A percentile compares a stretch with the other conserved stretches of the same genome.
phyloP scores from a whole-genome alignment of 2,797 vertebrate species.

The Amphiprion clarkii region DNA sequence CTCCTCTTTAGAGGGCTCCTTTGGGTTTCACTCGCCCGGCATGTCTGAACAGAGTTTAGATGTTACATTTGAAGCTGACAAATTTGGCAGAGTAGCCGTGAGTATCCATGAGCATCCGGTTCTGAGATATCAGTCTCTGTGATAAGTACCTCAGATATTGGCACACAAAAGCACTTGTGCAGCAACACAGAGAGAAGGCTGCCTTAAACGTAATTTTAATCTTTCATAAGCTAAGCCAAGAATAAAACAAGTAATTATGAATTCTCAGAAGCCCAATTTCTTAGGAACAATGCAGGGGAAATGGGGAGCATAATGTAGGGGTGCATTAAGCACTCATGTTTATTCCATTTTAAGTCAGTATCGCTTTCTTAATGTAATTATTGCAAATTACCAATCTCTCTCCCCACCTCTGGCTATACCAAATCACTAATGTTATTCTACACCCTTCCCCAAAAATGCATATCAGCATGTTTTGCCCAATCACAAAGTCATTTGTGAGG shows the following conservation, averaged over 20 bases:
- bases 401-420: slow-evolving; percentile 53
- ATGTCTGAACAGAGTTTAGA: slow-evolving; percentile 61
- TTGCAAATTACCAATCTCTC: slow-evolving; percentile 65
- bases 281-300: slow-evolving; percentile 59
- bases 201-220: slow-evolving; percentile 71
- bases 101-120: slow-evolving; percentile 50
- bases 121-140: slow-evolving; percentile 58
- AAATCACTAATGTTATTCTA: slow-evolving; percentile 75
- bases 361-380: slow-evolving; percentile 76
- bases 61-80: slow-evolving; percentile 61
- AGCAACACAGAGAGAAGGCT: slow-evolving; percentile 49
- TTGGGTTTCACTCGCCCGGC: slow-evolving; percentile 54
- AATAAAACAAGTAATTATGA: slow-evolving; percentile 74
- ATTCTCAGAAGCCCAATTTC: slow-evolving; percentile 75
- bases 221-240: slow-evolving; percentile 70
- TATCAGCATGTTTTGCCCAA: slow-evolving; percentile 78
- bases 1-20: slow-evolving; percentile 61
- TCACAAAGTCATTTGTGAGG: slow-evolving; percentile 61
- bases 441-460: slow-evolving; percentile 58
- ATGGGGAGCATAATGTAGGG: slow-evolving; percentile 52
- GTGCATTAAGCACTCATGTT: slow-evolving; percentile 76
- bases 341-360: slow-evolving; percentile 75
- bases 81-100: slow-evolving; percentile 57
- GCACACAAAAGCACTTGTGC: slow-evolving; percentile 54
- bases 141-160: slow-evolving; percentile 64